Evolutionary conservation across 30 jellyfish, hydroid and myxozoan genomes (phyloP).

Genomic region (Aurelia sp.): DNA sequence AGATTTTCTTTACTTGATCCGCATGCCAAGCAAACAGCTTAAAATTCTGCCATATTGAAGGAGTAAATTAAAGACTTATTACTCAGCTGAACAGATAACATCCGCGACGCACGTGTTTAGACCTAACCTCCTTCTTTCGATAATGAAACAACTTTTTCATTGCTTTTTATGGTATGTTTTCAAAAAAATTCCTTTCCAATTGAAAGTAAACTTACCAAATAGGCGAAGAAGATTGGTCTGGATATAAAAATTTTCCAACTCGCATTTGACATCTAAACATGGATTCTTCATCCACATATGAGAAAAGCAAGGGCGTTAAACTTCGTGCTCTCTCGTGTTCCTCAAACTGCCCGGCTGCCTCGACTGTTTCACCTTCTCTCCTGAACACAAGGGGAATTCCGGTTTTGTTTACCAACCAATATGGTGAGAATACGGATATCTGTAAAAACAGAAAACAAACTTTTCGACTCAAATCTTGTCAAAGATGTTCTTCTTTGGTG

Average conservation of each 20-base stretch:
- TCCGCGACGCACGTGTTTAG: no score
- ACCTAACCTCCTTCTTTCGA: no score
- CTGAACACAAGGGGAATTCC: constrained; percentile 95
- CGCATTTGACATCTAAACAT: constrained; percentile 93
- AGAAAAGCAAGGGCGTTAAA: constrained; percentile 90
- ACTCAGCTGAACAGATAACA: no score
- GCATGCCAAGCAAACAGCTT: no score
- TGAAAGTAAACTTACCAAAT: constrained; percentile 25
- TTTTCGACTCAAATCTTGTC: no score
- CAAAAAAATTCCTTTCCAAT: no score
- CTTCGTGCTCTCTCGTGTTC: constrained; percentile 99
- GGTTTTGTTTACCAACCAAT: constrained; percentile 95
- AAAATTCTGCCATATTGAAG: no score
- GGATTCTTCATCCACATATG: constrained; percentile 86
- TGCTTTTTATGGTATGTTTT: no score
- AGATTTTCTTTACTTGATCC: no score
- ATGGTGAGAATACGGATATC: constrained; percentile 95
- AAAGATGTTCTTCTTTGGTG: no score
- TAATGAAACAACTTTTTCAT: no score
- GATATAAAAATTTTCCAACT: constrained; percentile 73
- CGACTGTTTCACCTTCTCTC: constrained; percentile 94
- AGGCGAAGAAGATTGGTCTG: constrained; percentile 56
- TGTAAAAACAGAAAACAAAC: neutral
- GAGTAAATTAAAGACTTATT: no score
- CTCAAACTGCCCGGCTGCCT: constrained; percentile 98